These are phyloP conservation scores for Phortica magna DNA, from an alignment of 2,888 invertebrate species.

Conservation along the genomic window DNA sequence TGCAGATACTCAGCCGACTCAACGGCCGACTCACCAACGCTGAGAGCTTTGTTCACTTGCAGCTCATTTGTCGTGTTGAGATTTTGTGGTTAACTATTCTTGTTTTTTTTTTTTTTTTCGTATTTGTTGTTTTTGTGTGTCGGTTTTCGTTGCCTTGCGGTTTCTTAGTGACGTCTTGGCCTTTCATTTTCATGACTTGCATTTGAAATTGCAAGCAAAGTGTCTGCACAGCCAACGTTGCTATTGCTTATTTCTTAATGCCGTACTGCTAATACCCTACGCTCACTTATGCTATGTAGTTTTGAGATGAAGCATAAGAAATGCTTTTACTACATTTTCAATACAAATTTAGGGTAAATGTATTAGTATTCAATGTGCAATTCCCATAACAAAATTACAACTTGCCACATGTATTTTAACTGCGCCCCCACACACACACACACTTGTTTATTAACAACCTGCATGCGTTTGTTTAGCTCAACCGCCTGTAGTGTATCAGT, in stretches of 20 bases:
- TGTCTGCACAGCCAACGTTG: slow-evolving; percentile 32
- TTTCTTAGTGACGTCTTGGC: slow-evolving; percentile 55
- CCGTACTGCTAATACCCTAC: not conserved
- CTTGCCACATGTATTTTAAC: not conserved
- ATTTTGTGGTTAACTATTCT: slow-evolving; percentile 38
- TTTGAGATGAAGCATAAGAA: not conserved
- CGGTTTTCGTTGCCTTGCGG: slow-evolving; percentile 16
- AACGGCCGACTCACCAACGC: not conserved
- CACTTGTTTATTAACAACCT: slow-evolving; percentile 2
- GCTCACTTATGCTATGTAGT: not conserved
- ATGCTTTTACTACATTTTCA: not conserved
- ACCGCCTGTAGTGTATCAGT: slow-evolving; percentile 15
- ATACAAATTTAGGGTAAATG: no score
- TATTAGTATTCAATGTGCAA: no score
- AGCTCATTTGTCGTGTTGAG: slow-evolving; percentile 46
- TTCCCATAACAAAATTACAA: no score
- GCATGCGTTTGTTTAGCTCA: not conserved
- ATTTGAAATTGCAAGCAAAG: slow-evolving; percentile 51
- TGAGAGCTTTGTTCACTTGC: slow-evolving; percentile 43
- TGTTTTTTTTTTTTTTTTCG: not conserved
- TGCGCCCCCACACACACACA: not conserved
- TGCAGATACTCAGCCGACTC: slow-evolving; percentile 10
- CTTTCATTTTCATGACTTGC: slow-evolving; percentile 64
- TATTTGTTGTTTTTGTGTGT: not conserved
- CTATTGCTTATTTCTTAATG: slow-evolving; percentile 33